Conservation (phyloP, 2,113 vertebrate species). For the Papio anubis region DNA sequence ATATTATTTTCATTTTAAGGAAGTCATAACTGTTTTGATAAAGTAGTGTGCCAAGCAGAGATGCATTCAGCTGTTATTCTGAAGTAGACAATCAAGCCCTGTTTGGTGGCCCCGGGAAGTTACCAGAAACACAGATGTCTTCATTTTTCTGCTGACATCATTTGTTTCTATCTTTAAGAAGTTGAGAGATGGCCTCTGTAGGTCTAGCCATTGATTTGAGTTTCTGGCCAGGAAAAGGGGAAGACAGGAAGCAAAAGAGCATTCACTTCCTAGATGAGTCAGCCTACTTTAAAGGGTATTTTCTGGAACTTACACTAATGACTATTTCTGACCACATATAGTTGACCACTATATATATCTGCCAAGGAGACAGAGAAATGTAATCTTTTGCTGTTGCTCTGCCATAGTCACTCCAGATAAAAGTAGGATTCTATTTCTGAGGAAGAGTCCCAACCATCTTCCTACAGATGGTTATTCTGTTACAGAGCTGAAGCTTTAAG, state of each 20-base stretch:
- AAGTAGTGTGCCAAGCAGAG: background rate
- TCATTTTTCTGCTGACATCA: background rate
- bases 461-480: too few species aligned
- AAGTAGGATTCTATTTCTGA: background rate
- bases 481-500: too few species aligned
- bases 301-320: background rate
- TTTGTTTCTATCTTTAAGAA: background rate
- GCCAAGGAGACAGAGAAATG: background rate
- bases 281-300: background rate
- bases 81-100: background rate
- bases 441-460: too few species aligned
- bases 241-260: background rate
- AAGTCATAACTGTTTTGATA: background rate
- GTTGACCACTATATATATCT: background rate
- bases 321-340: background rate
- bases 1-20: background rate
- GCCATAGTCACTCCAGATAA: background rate
- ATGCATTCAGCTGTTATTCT: background rate
- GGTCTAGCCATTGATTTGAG: background rate
- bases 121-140: background rate
- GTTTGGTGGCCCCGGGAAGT: background rate
- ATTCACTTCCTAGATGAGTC: background rate
- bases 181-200: background rate
- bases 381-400: background rate
- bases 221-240: background rate